These are phyloP conservation scores for Orientallactaga bullata DNA, from an alignment of 2,113 vertebrate genomes.

Conservation along the genomic window DNA sequence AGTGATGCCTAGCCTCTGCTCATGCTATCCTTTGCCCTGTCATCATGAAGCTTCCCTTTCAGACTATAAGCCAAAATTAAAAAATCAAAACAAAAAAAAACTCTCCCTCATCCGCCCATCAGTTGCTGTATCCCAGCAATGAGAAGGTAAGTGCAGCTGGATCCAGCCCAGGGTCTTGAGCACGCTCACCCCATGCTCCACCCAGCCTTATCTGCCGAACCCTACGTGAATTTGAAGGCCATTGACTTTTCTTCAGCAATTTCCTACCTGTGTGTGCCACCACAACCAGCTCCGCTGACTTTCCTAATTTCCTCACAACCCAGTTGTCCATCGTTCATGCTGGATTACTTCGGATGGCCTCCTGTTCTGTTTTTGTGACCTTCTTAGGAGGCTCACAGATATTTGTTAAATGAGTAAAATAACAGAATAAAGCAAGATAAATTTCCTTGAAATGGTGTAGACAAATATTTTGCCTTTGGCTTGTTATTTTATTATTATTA, in stretches of 20 bases:
- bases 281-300: too few species aligned
- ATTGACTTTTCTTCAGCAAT: neutral
- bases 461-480: neutral
- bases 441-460: too few species aligned
- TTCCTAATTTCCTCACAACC: neutral
- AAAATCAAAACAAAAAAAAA: too few species aligned
- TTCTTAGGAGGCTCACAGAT: neutral
- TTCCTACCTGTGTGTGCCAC: too few species aligned
- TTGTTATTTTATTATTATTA: neutral
- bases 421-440: neutral
- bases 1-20: too few species aligned
- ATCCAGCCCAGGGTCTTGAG: neutral
- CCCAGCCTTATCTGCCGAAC: neutral
- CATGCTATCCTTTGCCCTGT: too few species aligned
- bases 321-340: neutral
- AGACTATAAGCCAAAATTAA: too few species aligned
- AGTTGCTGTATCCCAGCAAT: too few species aligned
- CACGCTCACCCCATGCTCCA: neutral
- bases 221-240: neutral
- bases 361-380: neutral
- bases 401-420: neutral
- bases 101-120: neutral
- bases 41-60: too few species aligned
- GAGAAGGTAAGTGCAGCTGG: too few species aligned
- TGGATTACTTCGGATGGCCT: neutral